A percentile compares a stretch with the other conserved stretches of the same genome.
Conservation (phyloP, 2,113 vertebrate species). For the Balaeniceps rex region DNA sequence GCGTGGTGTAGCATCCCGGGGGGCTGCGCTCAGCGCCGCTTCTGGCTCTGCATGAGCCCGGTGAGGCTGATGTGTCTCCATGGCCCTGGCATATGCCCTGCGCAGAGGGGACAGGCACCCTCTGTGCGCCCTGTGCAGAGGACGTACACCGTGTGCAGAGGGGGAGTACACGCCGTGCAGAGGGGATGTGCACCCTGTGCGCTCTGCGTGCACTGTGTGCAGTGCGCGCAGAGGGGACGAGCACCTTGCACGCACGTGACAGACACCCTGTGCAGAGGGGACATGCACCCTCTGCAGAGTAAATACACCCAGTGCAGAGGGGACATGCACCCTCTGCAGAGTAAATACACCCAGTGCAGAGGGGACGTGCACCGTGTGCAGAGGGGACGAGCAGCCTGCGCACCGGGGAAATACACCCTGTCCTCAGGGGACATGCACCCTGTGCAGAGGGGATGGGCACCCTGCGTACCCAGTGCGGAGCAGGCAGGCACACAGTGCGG, state of each 20-base stretch:
- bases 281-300: background rate
- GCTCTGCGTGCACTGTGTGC: too few relatives aligned
- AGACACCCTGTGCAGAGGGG: background rate
- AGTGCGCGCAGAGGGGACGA: too few relatives aligned
- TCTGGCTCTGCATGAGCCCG: background rate
- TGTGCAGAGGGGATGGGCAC: too few relatives aligned
- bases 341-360: background rate
- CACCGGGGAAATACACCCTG: too few relatives aligned
- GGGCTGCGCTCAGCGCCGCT: background rate
- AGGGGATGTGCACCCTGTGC: background rate
- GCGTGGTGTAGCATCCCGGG: background rate
- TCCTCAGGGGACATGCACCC: background rate
- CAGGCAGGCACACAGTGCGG: background rate
- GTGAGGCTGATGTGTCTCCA: rapidly evolving
- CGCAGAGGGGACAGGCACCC: background rate
- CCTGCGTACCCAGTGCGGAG: background rate
- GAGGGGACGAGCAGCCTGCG: background rate
- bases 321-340: background rate
- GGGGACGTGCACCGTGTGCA: background rate
- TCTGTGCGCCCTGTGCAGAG: background rate
- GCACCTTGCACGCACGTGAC: background rate
- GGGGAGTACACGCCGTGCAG: too few relatives aligned
- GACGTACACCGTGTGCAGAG: background rate
- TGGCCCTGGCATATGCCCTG: rapidly evolving
- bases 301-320: rapidly evolving